Evolutionary conservation across 2,888 invertebrate species (phyloP).

Genomic region (Cerceris ruficornis): DNA sequence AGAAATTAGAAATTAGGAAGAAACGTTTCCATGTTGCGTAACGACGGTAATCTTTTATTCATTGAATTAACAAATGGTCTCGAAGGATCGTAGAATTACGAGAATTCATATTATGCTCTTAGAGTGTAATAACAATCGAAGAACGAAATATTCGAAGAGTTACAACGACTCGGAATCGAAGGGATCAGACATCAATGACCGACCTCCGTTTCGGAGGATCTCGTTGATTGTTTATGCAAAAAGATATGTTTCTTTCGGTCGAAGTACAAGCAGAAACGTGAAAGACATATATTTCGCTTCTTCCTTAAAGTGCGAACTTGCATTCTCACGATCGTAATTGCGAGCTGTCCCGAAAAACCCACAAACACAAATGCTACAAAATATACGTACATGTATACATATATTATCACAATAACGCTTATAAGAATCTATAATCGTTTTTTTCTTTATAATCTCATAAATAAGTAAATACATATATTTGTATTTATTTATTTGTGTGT

Average conservation of each 20-base stretch:
- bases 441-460: conserved; percentile 47
- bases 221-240: background rate
- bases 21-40: too few relatives aligned
- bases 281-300: background rate
- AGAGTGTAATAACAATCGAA: conserved; percentile 12
- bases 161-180: conserved; percentile 7
- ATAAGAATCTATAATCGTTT: conserved; percentile 34
- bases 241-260: background rate
- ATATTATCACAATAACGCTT: conserved; percentile 44
- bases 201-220: too few relatives aligned
- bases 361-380: background rate
- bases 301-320: background rate
- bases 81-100: conserved; percentile 21
- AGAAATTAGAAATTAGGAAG: too few relatives aligned
- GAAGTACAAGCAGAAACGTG: background rate
- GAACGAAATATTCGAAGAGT: conserved; percentile 15
- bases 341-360: background rate
- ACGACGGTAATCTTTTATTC: conserved; percentile 18
- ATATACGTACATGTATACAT: background rate
- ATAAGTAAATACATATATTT: conserved; percentile 50
- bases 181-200: background rate
- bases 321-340: background rate
- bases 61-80: conserved; percentile 5
- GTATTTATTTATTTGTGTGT: conserved; percentile 23
- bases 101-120: background rate